Evolutionary conservation across 1,140 invertebrate species (phyloP), one percentile per base, ranked within the genome.

Genomic region (Nixonia krombeini): DNA sequence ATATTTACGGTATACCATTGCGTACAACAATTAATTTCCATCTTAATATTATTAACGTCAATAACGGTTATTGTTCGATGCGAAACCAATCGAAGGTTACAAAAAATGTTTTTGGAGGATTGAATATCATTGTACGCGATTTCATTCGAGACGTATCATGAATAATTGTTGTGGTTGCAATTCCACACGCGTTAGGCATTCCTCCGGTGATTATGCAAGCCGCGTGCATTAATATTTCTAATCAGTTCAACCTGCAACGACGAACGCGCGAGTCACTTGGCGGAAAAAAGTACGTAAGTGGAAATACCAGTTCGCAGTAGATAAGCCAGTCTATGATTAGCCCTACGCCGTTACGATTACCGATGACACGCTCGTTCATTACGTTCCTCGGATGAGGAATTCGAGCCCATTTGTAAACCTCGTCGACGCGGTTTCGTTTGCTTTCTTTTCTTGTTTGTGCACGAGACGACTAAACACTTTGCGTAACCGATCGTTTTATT

Each of bases 151-250:
- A n/a, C n/a, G n/a, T 56, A 42, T 33, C 53, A 56, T 56, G 59
- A 56, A 61, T 51, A 56, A 61, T 67, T 56, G 59, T 61, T 56
- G 59, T 61, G 38, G 35, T 61, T 47, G 51, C 52, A 33, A 51
- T 64, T 38, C 10, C 33, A 28, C 26, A 13, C 52, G 40, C 33
- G 64, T 56, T 40, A 47, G 33, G 7, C 40, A 56, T 55, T 45
- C 50, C 51, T 28, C 5, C 38, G 52, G 28, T 37, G 52, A 57
- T 56, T 64, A 64, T 40, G 44, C 16, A 52, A 51, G 1, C 17
- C 23, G 1, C 33, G 17, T 33, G 38, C 31, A 57, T 57, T 65
- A 57, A 65, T 57, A 58, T 49, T 65, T 49, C 49, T 47, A 65
- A 65, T 65, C 47, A 58, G 47, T 49, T 23, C 33, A 52, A 53